These are phyloP conservation scores for Triplophysa yarkandensis DNA, from an alignment of 2,797 vertebrate genomes.

Conservation along the genomic window DNA sequence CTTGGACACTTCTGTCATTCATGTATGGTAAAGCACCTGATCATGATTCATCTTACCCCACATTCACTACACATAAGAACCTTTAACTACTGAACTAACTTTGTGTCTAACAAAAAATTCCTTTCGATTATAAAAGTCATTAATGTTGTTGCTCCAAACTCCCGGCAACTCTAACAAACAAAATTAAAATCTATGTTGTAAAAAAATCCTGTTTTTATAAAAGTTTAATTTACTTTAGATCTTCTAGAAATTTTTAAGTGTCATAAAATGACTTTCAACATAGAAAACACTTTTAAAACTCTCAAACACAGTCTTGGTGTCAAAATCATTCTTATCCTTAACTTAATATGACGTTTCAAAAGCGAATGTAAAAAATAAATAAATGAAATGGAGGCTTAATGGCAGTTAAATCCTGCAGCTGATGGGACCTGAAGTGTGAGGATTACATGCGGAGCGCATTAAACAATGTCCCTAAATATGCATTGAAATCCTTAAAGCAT, in stretches of 20 bases:
- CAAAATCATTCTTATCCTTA: constrained; percentile 75
- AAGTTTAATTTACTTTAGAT: background rate
- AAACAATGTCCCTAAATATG: constrained; percentile 81
- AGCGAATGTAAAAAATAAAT: constrained; percentile 74
- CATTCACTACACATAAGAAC: no score
- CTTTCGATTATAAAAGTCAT: no score
- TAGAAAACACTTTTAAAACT: constrained; percentile 51
- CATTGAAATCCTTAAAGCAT: constrained; percentile 78
- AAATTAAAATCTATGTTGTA: no score
- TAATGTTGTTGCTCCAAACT: no score
- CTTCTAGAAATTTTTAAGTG: constrained; percentile 60
- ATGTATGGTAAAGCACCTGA: background rate
- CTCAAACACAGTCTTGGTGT: constrained; percentile 60
- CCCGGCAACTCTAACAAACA: no score
- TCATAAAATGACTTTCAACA: constrained; percentile 62
- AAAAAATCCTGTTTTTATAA: no score
- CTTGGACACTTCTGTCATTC: background rate
- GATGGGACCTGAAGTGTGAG: constrained; percentile 71
- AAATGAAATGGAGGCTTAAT: constrained; percentile 76
- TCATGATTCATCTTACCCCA: no score
- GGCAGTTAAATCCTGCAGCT: constrained; percentile 75
- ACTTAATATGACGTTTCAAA: constrained; percentile 72
- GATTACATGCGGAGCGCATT: constrained; percentile 78
- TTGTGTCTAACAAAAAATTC: no score
- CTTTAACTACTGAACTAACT: no score